Evolutionary conservation across 2,113 vertebrate species (phyloP).

Genomic region (Himantopus leucocephalus): DNA sequence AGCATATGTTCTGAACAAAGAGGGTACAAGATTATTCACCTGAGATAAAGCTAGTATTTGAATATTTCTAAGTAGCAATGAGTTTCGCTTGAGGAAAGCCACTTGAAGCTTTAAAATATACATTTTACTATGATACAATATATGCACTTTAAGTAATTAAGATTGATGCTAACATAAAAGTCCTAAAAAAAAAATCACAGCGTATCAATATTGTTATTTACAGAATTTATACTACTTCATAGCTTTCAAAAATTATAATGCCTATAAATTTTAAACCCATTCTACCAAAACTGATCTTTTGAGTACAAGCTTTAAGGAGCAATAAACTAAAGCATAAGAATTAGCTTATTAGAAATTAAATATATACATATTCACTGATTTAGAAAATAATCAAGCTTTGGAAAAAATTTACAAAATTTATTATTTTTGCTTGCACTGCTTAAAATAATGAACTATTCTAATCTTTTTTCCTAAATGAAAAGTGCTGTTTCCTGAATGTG

Average conservation of each 20-base stretch:
- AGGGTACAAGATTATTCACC: slow-evolving; percentile 77
- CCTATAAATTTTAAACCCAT: slow-evolving; percentile 71
- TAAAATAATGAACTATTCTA: slow-evolving; percentile 65
- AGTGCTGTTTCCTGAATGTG: not conserved
- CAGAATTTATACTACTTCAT: slow-evolving; percentile 75
- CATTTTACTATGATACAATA: slow-evolving; percentile 78
- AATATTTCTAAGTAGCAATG: slow-evolving; percentile 77
- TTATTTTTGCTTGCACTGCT: slow-evolving; percentile 60
- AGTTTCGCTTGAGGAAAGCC: slow-evolving; percentile 72
- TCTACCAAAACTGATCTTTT: slow-evolving; percentile 56
- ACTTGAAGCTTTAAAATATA: slow-evolving; percentile 78
- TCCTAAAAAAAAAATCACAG: slow-evolving; percentile 74
- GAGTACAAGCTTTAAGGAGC: slow-evolving; percentile 66
- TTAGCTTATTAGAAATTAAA: slow-evolving; percentile 68
- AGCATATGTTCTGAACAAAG: slow-evolving; percentile 68
- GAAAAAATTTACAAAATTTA: slow-evolving; percentile 69
- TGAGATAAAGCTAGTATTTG: slow-evolving; percentile 81
- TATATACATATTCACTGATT: slow-evolving; percentile 69
- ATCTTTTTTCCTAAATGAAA: slow-evolving; percentile 21
- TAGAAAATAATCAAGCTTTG: slow-evolving; percentile 72
- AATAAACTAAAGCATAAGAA: slow-evolving; percentile 69
- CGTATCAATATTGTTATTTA: slow-evolving; percentile 77
- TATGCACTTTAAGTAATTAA: slow-evolving; percentile 78
- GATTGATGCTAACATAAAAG: slow-evolving; percentile 70
- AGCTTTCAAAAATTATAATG: slow-evolving; percentile 70